Percentiles rank a stretch among this genome's conserved stretches.
Evolutionary conservation across 2,888 invertebrate species (phyloP).

Genomic region (Drosophila picticornis): DNA sequence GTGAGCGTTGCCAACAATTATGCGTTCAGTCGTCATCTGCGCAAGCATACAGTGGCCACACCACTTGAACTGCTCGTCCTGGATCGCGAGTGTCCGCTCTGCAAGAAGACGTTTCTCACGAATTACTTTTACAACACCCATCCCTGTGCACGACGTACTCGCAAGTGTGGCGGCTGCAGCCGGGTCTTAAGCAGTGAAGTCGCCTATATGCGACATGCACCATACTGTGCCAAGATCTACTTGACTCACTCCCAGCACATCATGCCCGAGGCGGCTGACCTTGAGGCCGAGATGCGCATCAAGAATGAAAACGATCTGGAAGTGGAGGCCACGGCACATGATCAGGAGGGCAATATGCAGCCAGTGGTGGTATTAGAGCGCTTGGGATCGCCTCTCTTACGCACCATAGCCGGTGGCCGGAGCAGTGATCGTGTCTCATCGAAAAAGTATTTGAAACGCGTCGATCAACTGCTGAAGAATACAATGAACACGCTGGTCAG

Average conservation of each 20-base stretch:
- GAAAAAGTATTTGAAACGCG: slow-evolving; percentile 82
- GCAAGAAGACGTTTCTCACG: slow-evolving; percentile 82
- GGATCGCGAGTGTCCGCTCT: slow-evolving; percentile 83
- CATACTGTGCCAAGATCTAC: slow-evolving; percentile 77
- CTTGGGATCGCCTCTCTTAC: slow-evolving; percentile 71
- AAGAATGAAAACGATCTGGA: slow-evolving; percentile 81
- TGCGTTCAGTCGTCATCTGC: slow-evolving; percentile 77
- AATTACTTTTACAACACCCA: slow-evolving; percentile 84
- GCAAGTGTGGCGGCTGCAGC: slow-evolving; percentile 83
- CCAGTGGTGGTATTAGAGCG: slow-evolving; percentile 81
- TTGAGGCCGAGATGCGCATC: slow-evolving; percentile 74
- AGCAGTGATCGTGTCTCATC: slow-evolving; percentile 78
- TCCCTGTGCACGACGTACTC: slow-evolving; percentile 81
- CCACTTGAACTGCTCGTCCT: slow-evolving; percentile 70
- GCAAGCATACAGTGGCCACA: slow-evolving; percentile 69
- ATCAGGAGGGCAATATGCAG: slow-evolving; percentile 60
- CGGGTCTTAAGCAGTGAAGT: slow-evolving; percentile 68
- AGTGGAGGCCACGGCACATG: slow-evolving; percentile 32
- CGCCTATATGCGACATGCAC: slow-evolving; percentile 81
- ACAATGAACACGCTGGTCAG: slow-evolving; percentile 83
- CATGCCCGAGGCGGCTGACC: slow-evolving; percentile 63
- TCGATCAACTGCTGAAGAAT: slow-evolving; percentile 82
- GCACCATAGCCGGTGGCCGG: slow-evolving; percentile 50
- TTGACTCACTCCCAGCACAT: slow-evolving; percentile 79
- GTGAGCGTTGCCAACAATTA: slow-evolving; percentile 77